Conservation (phyloP, 1,140 invertebrate genomes). For the Papilio helenus region DNA sequence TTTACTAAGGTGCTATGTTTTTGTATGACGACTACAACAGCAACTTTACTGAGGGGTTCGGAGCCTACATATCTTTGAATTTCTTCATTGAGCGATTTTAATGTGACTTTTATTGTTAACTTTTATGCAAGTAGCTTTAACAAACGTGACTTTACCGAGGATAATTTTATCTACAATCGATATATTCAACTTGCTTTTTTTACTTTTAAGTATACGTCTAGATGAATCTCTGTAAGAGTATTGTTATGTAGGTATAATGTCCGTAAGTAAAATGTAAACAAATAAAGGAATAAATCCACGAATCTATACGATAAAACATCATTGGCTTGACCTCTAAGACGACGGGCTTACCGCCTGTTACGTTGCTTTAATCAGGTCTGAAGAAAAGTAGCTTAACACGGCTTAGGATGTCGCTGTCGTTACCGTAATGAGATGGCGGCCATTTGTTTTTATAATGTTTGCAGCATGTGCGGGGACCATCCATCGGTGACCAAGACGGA, state of each 20-base stretch:
- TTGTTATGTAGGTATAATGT: background rate
- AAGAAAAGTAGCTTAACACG: conserved; percentile 25
- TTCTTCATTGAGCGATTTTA: too few relatives aligned
- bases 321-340: conserved; percentile 17
- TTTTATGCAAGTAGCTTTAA: too few relatives aligned
- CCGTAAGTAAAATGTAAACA: background rate
- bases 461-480: conserved; percentile 76
- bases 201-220: too few relatives aligned
- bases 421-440: conserved; percentile 1
- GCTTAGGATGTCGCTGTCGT: conserved; percentile 12
- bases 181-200: too few relatives aligned
- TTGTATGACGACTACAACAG: too few relatives aligned
- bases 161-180: too few relatives aligned
- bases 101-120: too few relatives aligned
- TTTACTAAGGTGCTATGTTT: too few relatives aligned
- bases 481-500: conserved; percentile 72
- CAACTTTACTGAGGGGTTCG: too few relatives aligned
- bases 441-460: conserved; percentile 27
- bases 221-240: too few relatives aligned
- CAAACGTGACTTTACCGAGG: too few relatives aligned
- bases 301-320: conserved; percentile 7
- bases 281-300: background rate
- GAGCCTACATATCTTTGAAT: too few relatives aligned
- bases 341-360: conserved; percentile 12
- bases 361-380: conserved; percentile 17